Evolutionary conservation across 2,113 vertebrate species (phyloP).

Genomic region (Festucalex cinctus): DNA sequence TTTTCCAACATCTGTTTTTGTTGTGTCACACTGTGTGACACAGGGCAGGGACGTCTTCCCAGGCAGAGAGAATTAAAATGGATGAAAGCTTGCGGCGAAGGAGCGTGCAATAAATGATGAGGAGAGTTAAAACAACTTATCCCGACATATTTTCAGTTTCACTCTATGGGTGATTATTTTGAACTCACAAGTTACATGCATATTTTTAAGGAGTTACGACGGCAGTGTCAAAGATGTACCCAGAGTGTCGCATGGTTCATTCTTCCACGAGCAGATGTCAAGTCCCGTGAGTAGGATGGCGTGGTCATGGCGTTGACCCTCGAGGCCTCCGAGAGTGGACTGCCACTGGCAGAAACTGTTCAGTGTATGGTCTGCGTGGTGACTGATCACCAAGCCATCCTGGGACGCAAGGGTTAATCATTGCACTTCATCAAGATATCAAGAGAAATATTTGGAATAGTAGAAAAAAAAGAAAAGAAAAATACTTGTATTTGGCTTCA

Average conservation of each 20-base stretch:
- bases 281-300: constrained; percentile 87
- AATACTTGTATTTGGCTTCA: too few species aligned
- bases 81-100: constrained; percentile 1
- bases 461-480: too few species aligned
- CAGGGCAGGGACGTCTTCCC: constrained; percentile 25
- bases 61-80: constrained; percentile 6
- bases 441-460: background rate
- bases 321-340: constrained; percentile 77
- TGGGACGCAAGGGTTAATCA: constrained; percentile 43
- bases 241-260: constrained; percentile 87
- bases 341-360: constrained; percentile 94
- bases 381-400: constrained; percentile 84
- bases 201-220: background rate
- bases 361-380: constrained; percentile 88
- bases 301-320: constrained; percentile 83
- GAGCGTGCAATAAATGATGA: constrained; percentile 11
- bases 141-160: background rate
- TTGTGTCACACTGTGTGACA: constrained; percentile 31
- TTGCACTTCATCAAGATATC: background rate
- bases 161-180: background rate
- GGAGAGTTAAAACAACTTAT: background rate
- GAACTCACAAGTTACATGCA: background rate
- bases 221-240: constrained; percentile 60
- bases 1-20: constrained; percentile 45
- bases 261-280: constrained; percentile 93